phyloP scores from a whole-genome alignment of 2,797 vertebrate genomes.

The Sebastolobus altivelis region DNA sequence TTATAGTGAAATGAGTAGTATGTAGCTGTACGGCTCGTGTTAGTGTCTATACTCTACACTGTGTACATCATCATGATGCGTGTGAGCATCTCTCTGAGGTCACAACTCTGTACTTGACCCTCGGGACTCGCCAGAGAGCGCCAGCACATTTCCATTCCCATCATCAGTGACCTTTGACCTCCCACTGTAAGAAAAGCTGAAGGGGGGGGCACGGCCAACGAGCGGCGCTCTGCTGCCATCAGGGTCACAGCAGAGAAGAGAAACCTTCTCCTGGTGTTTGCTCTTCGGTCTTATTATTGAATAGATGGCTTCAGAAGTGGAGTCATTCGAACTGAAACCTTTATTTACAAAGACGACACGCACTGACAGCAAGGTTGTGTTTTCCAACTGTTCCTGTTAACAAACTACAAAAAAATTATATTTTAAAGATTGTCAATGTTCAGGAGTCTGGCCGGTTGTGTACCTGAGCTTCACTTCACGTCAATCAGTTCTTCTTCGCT shows the following conservation, averaged over 20 bases:
- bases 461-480: too few species aligned
- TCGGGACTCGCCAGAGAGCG: neutral
- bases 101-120: constrained; percentile 4
- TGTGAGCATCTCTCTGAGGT: constrained; percentile 30
- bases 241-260: constrained; percentile 25
- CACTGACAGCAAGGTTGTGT: neutral
- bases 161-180: constrained; percentile 51
- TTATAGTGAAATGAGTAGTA: too few species aligned
- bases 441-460: too few species aligned
- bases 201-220: neutral
- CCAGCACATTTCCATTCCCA: constrained; percentile 12
- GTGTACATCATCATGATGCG: neutral
- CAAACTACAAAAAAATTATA: too few species aligned
- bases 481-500: too few species aligned
- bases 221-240: constrained; percentile 19
- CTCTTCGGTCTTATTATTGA: neutral
- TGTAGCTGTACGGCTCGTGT: too few species aligned
- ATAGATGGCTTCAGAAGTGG: neutral
- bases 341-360: neutral
- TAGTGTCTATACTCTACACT: neutral
- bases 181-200: constrained; percentile 7
- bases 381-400: neutral
- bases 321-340: neutral
- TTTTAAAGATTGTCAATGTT: too few species aligned
- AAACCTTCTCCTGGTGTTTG: neutral